Evolutionary conservation across 1,140 invertebrate genomes (phyloP), one percentile per base, ranked within the genome.

Genomic region (Oryzaephilus surinamensis): DNA sequence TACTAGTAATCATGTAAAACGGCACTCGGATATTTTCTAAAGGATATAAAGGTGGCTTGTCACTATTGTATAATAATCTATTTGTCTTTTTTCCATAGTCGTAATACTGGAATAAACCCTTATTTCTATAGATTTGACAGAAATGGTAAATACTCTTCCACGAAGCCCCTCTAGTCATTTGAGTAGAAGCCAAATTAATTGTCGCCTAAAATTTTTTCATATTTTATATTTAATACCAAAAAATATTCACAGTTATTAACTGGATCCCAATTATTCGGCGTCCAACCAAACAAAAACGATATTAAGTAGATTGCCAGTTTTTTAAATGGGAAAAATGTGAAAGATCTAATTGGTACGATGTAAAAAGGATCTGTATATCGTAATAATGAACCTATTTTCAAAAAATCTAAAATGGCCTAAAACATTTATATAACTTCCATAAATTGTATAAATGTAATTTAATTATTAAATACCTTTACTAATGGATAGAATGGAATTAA

Each of bases 181-280:
- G 32, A 19, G 32, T n/a, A n/a, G 23, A 33, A 6, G 23, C n/a
- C 6, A 20, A 33, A 6, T 17, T 17, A 33, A 29, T 29, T 15
- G 17, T 15, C 2, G 12, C 28, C 28, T 19, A 33, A 19, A 33
- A 12, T 19, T 40, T 80, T 76, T 50, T 78, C 70, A 2, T 31
- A 16, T 31, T 29, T 2, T 6, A 13, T 15, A 11, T 15, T 29
- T 0, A 29, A 29, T 15, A 6, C 11, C 2, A 29, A 6, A 29
- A 29, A 29, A 29, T 29, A 6, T 29, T 14, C 6, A 6, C 16
- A 6, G 8, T 8, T 13, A 29, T 20, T 18, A 20, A 33, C 32
- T 11, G 32, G 32, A 33, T 33, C 32, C 32, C 19, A 20, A 12
- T 33, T 20, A 18, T 3, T 19, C 3, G 32, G 32, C 8, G 32